Conservation (phyloP, 2,113 vertebrate genomes). For the Cisticola juncidis region DNA sequence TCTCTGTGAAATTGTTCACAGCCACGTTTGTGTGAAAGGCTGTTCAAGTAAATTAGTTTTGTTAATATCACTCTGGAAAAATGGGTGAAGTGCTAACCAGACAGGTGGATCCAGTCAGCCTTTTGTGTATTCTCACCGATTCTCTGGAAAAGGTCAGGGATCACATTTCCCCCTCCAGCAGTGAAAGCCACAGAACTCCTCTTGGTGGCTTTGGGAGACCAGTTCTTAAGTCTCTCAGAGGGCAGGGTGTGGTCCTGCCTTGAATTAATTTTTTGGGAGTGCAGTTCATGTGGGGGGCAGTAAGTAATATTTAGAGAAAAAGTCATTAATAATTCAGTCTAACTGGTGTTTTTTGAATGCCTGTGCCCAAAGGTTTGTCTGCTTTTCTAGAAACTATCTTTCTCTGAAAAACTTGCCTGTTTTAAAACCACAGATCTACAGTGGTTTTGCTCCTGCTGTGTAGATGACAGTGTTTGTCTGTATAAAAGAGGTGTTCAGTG, state of each 20-base stretch:
- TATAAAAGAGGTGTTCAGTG: background rate
- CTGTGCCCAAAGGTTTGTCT: background rate
- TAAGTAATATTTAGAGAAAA: background rate
- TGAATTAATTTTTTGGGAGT: background rate
- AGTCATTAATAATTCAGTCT: background rate
- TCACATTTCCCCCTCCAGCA: background rate
- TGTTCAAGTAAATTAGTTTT: slow-evolving; percentile 57
- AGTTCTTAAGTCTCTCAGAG: background rate
- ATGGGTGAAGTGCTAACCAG: slow-evolving; percentile 22
- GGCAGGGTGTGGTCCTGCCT: background rate
- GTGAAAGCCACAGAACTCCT: slow-evolving; percentile 40
- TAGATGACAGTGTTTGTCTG: background rate
- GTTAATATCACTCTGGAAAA: slow-evolving; percentile 7
- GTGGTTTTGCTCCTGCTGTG: background rate
- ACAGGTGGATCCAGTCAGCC: slow-evolving; percentile 44
- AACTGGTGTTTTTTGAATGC: background rate
- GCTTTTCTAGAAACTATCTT: background rate
- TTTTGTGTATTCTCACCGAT: background rate
- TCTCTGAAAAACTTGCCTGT: background rate
- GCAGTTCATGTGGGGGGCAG: background rate
- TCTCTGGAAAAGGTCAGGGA: slow-evolving; percentile 10
- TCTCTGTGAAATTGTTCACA: background rate
- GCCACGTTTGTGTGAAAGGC: background rate
- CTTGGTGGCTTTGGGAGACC: background rate
- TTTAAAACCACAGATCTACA: background rate